phyloP scores from a whole-genome alignment of 2,888 invertebrate genomes.

The Diogma glabrata region DNA sequence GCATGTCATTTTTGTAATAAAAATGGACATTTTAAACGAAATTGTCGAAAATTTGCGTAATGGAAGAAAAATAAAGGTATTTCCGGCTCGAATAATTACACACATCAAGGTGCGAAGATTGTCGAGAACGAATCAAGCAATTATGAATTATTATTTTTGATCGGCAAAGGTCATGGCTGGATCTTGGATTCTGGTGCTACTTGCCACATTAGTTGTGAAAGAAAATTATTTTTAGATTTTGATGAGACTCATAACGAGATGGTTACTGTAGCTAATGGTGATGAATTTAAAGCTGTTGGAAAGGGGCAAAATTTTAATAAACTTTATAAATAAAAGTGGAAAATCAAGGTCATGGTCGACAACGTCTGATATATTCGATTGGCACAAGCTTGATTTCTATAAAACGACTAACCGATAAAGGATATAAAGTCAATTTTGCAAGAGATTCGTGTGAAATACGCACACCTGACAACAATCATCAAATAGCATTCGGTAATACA shows the following conservation, averaged over 20 bases:
- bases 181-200: background rate
- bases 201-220: background rate
- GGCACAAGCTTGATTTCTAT: background rate
- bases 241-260: background rate
- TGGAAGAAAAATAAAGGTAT: constrained; percentile 1
- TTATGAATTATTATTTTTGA: background rate
- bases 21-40: constrained; percentile 1
- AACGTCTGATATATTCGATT: no score
- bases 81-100: background rate
- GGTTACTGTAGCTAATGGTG: constrained; percentile 2
- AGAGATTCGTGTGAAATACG: background rate
- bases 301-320: no score
- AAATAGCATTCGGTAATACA: constrained; percentile 8
- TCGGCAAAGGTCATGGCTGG: background rate
- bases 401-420: background rate
- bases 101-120: background rate
- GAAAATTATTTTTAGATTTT: background rate
- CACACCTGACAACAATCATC: background rate
- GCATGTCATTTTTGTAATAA: background rate
- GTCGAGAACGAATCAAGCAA: background rate
- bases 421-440: background rate
- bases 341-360: no score
- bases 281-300: no score
- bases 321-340: background rate
- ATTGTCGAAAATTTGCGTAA: background rate